Evolutionary conservation across 2,113 vertebrate genomes (phyloP).

Genomic region (Numenius arquata): DNA sequence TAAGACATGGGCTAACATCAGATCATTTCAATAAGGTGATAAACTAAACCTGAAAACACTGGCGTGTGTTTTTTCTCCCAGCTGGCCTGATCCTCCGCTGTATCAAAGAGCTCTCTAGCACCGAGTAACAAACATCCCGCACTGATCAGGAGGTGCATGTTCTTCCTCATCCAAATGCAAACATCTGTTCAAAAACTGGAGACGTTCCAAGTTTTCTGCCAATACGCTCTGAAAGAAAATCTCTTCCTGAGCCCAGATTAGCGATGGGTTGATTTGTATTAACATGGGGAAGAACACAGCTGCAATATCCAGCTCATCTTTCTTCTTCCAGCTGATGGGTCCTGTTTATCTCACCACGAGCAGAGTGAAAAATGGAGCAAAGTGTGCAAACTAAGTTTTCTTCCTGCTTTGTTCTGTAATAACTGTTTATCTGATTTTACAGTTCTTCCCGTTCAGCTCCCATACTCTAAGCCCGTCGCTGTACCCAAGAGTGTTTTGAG

Average conservation of each 20-base stretch:
- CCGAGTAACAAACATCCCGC: background rate
- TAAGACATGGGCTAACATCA: background rate
- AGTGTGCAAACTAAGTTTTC: background rate
- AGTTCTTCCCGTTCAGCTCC: background rate
- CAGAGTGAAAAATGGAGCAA: background rate
- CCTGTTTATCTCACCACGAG: background rate
- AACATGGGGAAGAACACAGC: background rate
- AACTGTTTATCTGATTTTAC: background rate
- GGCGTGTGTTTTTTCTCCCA: background rate
- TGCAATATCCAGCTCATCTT: background rate
- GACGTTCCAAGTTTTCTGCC: background rate
- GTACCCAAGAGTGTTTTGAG: background rate
- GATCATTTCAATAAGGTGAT: background rate
- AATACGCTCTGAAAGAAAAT: background rate
- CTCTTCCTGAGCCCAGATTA: background rate
- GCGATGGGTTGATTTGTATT: background rate
- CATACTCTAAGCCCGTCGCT: background rate
- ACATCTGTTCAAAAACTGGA: background rate
- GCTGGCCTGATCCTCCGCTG: background rate
- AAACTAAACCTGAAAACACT: background rate
- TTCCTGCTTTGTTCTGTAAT: background rate
- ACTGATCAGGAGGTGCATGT: background rate
- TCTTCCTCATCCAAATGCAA: background rate
- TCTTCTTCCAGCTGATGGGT: background rate
- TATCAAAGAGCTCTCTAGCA: background rate